Conservation (phyloP, 2,113 vertebrate genomes). For the Peromyscus californicus region DNA sequence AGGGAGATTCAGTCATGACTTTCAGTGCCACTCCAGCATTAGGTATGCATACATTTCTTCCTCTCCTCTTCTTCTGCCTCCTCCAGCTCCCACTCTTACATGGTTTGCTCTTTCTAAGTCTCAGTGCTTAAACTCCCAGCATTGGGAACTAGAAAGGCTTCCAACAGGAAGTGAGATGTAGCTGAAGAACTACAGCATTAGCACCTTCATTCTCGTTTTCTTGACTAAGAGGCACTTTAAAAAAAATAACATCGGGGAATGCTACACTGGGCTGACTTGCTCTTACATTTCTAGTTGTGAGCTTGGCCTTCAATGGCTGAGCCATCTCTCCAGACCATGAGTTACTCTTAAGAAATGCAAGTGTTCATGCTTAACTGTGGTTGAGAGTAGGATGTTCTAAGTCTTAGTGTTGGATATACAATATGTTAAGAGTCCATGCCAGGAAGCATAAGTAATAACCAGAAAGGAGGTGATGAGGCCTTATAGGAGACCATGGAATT, state of each 20-base stretch:
- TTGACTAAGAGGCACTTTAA: not conserved
- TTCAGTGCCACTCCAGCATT: not conserved
- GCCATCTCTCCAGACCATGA: not conserved
- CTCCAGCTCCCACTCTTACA: not conserved
- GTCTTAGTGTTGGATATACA: not conserved
- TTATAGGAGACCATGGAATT: not conserved
- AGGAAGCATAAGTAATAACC: not conserved
- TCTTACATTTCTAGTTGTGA: not conserved
- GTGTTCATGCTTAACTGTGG: not conserved
- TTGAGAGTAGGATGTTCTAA: not conserved
- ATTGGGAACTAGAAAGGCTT: not conserved
- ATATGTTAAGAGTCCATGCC: not conserved
- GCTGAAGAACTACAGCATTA: not conserved
- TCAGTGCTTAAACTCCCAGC: not conserved
- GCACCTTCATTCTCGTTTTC: not conserved
- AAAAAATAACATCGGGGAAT: not conserved
- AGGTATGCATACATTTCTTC: not conserved
- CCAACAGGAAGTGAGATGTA: not conserved
- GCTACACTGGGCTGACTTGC: not conserved
- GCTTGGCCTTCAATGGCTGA: not conserved
- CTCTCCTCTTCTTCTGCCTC: not conserved
- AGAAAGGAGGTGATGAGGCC: not conserved
- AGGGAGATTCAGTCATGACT: not conserved
- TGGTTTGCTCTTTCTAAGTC: not conserved
- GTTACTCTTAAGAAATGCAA: not conserved